A percentile compares a stretch with the other conserved stretches of the same genome.
These are phyloP conservation scores for Onthophagus taurus DNA, from an alignment of 1,140 invertebrate species.

Conservation along the genomic window DNA sequence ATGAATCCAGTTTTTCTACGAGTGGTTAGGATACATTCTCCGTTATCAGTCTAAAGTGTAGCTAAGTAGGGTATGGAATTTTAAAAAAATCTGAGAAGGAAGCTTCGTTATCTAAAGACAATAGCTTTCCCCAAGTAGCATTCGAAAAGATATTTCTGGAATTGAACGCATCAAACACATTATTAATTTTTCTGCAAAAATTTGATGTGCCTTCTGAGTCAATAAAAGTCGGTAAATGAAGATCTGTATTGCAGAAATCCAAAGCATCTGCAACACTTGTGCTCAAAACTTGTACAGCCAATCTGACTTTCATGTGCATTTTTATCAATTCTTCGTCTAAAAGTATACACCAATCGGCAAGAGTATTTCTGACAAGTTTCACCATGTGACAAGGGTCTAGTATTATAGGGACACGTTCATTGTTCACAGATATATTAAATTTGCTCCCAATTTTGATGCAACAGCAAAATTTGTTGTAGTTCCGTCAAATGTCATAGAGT, in stretches of 20 bases:
- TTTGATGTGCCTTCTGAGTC: conserved; percentile 13
- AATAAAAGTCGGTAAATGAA: conserved; percentile 13
- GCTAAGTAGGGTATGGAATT: background rate
- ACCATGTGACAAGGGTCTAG: conserved; percentile 24
- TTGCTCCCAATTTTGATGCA: too few relatives aligned
- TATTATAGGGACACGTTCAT: too few relatives aligned
- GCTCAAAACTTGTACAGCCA: conserved; percentile 16
- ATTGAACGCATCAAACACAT: conserved; percentile 22
- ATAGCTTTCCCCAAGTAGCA: too few relatives aligned
- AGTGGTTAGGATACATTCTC: too few relatives aligned
- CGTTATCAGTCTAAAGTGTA: too few relatives aligned
- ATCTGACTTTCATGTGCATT: conserved; percentile 18
- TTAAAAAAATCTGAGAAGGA: too few relatives aligned
- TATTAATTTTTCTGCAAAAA: conserved; percentile 22
- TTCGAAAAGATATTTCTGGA: conserved; percentile 18
- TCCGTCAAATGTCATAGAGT: too few relatives aligned
- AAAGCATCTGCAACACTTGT: conserved; percentile 19
- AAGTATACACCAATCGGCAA: conserved; percentile 16
- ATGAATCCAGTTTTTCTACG: conserved; percentile 16
- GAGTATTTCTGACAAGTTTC: conserved; percentile 23
- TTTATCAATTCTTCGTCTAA: conserved; percentile 11
- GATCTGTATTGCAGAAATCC: conserved; percentile 13
- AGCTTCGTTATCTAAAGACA: too few relatives aligned
- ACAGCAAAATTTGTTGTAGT: too few relatives aligned
- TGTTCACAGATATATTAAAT: too few relatives aligned